Evolutionary conservation across 2,797 vertebrate species (phyloP).

Genomic region (Enteromius viviparus): DNA sequence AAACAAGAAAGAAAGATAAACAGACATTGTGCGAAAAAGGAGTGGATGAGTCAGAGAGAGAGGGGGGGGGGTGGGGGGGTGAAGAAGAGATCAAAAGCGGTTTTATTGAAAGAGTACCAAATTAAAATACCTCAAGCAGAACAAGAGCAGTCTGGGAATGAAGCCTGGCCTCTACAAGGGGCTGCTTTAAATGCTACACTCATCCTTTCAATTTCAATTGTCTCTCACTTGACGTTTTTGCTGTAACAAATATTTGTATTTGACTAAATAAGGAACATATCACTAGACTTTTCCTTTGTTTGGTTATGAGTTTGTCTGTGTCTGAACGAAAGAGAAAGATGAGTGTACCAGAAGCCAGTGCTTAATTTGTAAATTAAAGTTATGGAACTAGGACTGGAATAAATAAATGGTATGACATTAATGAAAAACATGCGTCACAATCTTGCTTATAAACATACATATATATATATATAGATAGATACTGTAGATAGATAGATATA

Average conservation of each 20-base stretch:
- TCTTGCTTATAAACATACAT: background rate
- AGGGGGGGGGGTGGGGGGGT: slow-evolving; percentile 37
- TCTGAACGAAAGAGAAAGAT: background rate
- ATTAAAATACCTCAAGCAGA: slow-evolving; percentile 79
- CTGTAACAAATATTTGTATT: slow-evolving; percentile 4
- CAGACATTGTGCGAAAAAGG: slow-evolving; percentile 62
- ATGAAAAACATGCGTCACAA: background rate
- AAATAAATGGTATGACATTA: background rate
- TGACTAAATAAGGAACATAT: slow-evolving; percentile 33
- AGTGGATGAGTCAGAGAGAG: slow-evolving; percentile 61
- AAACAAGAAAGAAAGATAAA: slow-evolving; percentile 63
- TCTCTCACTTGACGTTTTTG: slow-evolving; percentile 26
- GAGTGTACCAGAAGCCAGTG: slow-evolving; percentile 17
- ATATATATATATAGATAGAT: no score
- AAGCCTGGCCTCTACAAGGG: slow-evolving; percentile 49
- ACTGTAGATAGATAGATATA: no score
- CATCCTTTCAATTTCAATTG: slow-evolving; percentile 36
- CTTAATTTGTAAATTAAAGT: slow-evolving; percentile 11
- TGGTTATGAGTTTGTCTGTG: slow-evolving; percentile 11
- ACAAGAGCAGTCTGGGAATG: slow-evolving; percentile 70
- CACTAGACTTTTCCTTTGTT: background rate
- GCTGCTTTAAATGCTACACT: slow-evolving; percentile 24
- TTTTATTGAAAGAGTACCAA: slow-evolving; percentile 69
- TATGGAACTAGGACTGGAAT: background rate
- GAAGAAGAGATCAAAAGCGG: slow-evolving; percentile 72